phyloP scores from a whole-genome alignment of 1,140 invertebrate genomes.

The Linepithema humile region DNA sequence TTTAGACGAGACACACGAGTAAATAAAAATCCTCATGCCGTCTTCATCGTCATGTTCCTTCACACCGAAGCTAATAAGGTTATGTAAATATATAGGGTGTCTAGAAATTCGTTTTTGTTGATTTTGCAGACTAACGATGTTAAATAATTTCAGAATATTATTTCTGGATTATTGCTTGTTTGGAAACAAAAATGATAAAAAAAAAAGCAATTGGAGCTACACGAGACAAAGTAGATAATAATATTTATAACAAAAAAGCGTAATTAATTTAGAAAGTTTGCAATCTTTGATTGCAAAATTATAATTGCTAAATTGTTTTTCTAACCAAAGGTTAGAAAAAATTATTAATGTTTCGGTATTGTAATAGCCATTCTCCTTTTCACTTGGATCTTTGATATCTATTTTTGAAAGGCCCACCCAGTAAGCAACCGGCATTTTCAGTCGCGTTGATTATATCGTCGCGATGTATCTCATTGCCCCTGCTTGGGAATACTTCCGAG shows the following conservation, averaged over 20 bases:
- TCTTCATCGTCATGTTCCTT: neutral
- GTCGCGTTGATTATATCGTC: conserved; percentile 23
- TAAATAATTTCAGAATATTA: neutral
- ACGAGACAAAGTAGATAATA: no score
- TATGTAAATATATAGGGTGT: neutral
- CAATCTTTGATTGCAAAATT: no score
- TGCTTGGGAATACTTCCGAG: conserved; percentile 17
- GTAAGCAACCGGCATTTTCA: neutral
- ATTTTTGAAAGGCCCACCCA: no score
- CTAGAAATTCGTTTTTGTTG: neutral
- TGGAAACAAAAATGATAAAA: neutral
- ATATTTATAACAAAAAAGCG: no score
- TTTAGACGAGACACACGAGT: neutral
- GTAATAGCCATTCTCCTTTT: neutral
- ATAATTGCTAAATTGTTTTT: neutral
- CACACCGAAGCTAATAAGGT: neutral
- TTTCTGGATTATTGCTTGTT: neutral
- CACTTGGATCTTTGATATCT: neutral
- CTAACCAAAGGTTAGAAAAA: no score
- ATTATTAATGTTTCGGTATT: neutral
- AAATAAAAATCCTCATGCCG: conserved; percentile 24
- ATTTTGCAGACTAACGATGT: neutral
- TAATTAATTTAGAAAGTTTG: no score
- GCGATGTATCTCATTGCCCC: neutral
- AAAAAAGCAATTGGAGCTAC: no score